phyloP scores from a whole-genome alignment of 2,113 vertebrate species.

The Sterrhoptilus dennistouni region DNA sequence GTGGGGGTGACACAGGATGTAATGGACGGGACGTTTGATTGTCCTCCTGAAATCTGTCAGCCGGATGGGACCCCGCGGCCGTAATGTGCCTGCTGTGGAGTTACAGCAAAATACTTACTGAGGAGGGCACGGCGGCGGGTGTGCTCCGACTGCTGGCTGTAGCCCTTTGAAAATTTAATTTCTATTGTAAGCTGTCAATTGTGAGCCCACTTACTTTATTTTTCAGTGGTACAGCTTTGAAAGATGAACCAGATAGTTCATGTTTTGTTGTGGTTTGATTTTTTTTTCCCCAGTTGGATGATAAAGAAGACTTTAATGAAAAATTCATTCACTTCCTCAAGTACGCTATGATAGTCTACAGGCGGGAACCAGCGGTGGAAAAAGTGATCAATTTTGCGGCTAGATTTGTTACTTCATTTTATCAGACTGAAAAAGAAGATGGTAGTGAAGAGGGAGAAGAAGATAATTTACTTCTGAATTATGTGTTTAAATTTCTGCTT shows the following conservation, averaged over 20 bases:
- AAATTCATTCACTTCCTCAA: conserved; percentile 89
- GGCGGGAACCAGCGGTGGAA: conserved; percentile 88
- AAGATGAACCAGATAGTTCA: neutral
- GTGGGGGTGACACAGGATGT: neutral
- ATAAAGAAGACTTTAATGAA: conserved; percentile 84
- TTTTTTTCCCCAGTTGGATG: conserved; percentile 76
- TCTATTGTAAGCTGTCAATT: neutral
- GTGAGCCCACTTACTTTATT: neutral
- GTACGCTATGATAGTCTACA: conserved; percentile 90
- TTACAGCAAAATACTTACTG: neutral
- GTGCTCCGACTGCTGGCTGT: neutral
- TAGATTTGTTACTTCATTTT: conserved; percentile 88
- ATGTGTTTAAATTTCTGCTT: conserved; percentile 89
- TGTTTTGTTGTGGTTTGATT: neutral
- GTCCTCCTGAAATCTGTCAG: neutral
- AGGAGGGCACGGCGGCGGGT: rapidly evolving
- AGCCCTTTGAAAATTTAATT: neutral
- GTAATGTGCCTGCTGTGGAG: no score
- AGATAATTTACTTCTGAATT: conserved; percentile 83
- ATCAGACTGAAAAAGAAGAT: conserved; percentile 62
- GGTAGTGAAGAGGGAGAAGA: conserved; percentile 65
- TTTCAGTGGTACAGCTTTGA: neutral
- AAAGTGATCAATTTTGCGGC: conserved; percentile 88
- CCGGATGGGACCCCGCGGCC: rapidly evolving
- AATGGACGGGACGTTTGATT: neutral